A percentile compares a stretch with the other conserved stretches of the same genome.
Conservation (phyloP, 2,797 vertebrate genomes). For the Helostoma temminkii region DNA sequence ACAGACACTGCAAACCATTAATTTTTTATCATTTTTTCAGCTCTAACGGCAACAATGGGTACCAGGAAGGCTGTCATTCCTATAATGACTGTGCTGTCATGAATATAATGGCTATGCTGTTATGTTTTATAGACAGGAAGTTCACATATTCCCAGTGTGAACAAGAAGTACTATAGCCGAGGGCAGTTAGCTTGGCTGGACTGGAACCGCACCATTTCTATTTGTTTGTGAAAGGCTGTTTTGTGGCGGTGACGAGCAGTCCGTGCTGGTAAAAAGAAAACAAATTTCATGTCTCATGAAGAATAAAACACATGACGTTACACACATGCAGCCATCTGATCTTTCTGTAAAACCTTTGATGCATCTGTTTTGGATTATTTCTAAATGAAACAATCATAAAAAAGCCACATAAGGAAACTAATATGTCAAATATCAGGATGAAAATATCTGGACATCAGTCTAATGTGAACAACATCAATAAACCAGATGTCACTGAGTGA, state of each 20-base stretch:
- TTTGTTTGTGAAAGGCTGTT: slow-evolving; percentile 5
- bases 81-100: slow-evolving; percentile 73
- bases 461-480: slow-evolving; percentile 50
- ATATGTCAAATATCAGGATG: slow-evolving; percentile 36
- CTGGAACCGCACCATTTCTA: slow-evolving; percentile 27
- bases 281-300: neutral
- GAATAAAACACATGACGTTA: slow-evolving; percentile 1
- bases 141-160: slow-evolving; percentile 58
- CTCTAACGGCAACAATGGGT: slow-evolving; percentile 67
- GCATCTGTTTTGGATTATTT: slow-evolving; percentile 1
- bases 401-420: neutral
- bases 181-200: slow-evolving; percentile 23
- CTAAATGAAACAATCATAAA: too few species aligned
- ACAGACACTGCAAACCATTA: slow-evolving; percentile 59
- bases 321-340: too few species aligned
- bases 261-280: neutral
- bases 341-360: neutral
- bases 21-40: slow-evolving; percentile 51
- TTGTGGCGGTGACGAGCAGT: slow-evolving; percentile 3
- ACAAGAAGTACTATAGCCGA: slow-evolving; percentile 23
- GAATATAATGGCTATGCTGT: slow-evolving; percentile 71
- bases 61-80: slow-evolving; percentile 67
- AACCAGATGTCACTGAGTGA: slow-evolving; percentile 38
- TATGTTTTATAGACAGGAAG: slow-evolving; percentile 67
- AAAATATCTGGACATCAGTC: slow-evolving; percentile 40